Conservation (phyloP, 1,140 invertebrate species). For the Atopsyche davidsoni region DNA sequence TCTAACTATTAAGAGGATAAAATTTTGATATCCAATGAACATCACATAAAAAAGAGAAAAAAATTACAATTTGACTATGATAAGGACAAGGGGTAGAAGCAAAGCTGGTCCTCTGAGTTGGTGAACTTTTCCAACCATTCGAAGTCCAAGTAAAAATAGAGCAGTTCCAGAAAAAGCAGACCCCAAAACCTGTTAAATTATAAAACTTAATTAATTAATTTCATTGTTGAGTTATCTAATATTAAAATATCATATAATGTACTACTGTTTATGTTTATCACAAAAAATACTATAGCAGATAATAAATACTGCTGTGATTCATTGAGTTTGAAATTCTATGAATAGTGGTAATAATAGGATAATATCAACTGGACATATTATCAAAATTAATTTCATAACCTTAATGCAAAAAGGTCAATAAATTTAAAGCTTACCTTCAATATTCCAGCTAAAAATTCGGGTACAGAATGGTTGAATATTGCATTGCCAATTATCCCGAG, state of each 20-base stretch:
- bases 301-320: too few species aligned
- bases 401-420: not conserved
- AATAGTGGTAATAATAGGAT: too few species aligned
- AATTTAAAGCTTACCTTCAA: constrained; percentile 58
- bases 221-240: too few species aligned
- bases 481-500: constrained; percentile 84
- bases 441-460: constrained; percentile 66
- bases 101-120: constrained; percentile 68
- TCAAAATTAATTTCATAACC: not conserved
- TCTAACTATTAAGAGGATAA: not conserved
- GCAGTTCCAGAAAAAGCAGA: constrained; percentile 87
- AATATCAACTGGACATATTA: too few species aligned
- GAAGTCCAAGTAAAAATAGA: constrained; percentile 81
- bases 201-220: too few species aligned
- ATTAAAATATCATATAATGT: too few species aligned
- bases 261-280: too few species aligned
- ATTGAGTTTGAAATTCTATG: not conserved
- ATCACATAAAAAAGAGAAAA: not conserved
- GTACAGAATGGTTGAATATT: constrained; percentile 70
- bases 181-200: constrained; percentile 75
- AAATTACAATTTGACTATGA: constrained; percentile 79
- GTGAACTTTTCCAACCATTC: constrained; percentile 88
- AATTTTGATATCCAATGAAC: not conserved
- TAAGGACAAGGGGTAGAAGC: constrained; percentile 77
- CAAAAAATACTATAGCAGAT: too few species aligned